Evolutionary conservation across 2,797 vertebrate species (phyloP).

Genomic region (Miichthys miiuy): DNA sequence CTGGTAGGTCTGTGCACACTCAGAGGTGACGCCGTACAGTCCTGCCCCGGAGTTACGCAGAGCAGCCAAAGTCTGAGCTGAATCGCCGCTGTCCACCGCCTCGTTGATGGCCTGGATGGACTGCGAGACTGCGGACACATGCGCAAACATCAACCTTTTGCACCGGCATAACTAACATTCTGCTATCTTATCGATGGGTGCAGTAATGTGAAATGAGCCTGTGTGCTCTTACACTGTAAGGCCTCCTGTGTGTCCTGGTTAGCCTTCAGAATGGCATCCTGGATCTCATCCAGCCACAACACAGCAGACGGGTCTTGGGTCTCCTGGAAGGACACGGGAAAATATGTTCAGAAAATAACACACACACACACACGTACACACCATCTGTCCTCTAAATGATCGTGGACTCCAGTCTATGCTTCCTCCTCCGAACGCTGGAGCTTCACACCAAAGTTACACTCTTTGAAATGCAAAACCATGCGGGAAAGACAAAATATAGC

Average conservation of each 20-base stretch:
- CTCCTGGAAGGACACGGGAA: constrained; percentile 84
- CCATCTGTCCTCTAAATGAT: neutral
- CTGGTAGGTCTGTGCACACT: constrained; percentile 93
- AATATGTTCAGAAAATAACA: constrained; percentile 8
- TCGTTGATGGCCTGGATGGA: constrained; percentile 93
- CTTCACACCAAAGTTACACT: neutral
- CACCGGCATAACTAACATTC: neutral
- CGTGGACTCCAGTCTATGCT: neutral
- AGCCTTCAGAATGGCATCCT: constrained; percentile 90
- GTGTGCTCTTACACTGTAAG: constrained; percentile 87
- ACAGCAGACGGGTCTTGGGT: constrained; percentile 95
- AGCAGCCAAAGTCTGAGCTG: constrained; percentile 87
- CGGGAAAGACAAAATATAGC: neutral
- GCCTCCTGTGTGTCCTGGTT: constrained; percentile 95
- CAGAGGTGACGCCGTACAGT: constrained; percentile 94
- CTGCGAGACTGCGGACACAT: constrained; percentile 87
- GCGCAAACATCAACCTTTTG: constrained; percentile 11
- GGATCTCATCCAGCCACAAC: constrained; percentile 98
- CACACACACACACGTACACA: neutral
- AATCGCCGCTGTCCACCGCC: constrained; percentile 89
- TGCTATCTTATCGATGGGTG: neutral
- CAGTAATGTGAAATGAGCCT: neutral
- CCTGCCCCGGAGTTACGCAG: constrained; percentile 90
- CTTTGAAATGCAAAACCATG: neutral
- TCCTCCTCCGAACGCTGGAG: neutral